Conservation (phyloP, 1,140 invertebrate genomes). For the Pseudachorutes palmiensis region DNA sequence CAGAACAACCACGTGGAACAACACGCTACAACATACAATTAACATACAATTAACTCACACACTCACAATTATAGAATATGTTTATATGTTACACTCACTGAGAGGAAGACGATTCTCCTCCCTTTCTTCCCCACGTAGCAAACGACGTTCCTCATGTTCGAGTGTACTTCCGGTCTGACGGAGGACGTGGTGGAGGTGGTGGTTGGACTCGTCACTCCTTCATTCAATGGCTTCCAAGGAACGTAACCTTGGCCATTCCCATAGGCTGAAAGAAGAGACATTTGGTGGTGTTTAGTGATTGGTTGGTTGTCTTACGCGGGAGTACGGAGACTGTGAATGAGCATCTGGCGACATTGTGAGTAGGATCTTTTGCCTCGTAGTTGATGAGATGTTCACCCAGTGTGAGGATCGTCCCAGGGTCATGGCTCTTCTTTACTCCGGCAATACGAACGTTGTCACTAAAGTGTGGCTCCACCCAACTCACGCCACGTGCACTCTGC, state of each 20-base stretch:
- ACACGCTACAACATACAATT: slow-evolving; percentile 21
- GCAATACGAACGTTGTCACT: slow-evolving; percentile 50
- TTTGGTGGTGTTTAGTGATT: too few species aligned
- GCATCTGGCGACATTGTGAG: slow-evolving; percentile 33
- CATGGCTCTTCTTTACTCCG: slow-evolving; percentile 34
- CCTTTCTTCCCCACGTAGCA: slow-evolving; percentile 37
- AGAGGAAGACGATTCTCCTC: slow-evolving; percentile 34
- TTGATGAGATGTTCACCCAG: slow-evolving; percentile 36
- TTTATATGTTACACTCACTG: slow-evolving; percentile 22
- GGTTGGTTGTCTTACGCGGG: slow-evolving; percentile 31
- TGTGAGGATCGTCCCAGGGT: slow-evolving; percentile 31
- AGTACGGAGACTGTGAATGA: slow-evolving; percentile 35
- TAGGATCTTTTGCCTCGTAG: slow-evolving; percentile 34
- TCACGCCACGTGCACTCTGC: slow-evolving; percentile 49
- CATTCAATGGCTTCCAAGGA: slow-evolving; percentile 24
- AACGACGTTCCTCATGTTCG: slow-evolving; percentile 32
- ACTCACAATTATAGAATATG: too few species aligned
- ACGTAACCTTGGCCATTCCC: neutral
- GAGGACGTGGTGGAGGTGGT: slow-evolving; percentile 1
- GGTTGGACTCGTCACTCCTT: slow-evolving; percentile 12
- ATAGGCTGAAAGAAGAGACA: neutral
- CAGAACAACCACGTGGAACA: slow-evolving; percentile 34
- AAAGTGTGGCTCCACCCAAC: slow-evolving; percentile 61
- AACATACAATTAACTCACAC: too few species aligned
- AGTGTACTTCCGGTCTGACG: slow-evolving; percentile 24